These are phyloP conservation scores for Aythya baeri DNA, from an alignment of 2,113 vertebrate genomes.

Conservation along the genomic window DNA sequence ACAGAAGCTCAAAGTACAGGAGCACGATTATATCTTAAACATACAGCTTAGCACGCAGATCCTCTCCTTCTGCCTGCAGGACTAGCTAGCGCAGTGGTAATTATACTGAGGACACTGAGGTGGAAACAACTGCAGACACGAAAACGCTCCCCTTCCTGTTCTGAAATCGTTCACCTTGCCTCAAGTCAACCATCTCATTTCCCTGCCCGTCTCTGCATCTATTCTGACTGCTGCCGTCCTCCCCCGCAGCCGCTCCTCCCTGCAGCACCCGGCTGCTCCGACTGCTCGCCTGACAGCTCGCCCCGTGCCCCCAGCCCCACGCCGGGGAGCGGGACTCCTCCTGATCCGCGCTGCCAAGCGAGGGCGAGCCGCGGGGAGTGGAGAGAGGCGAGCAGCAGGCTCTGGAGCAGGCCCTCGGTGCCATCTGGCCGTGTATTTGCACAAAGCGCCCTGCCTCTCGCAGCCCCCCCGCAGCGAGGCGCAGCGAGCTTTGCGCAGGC, in stretches of 20 bases:
- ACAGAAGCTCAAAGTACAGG: slow-evolving; percentile 24
- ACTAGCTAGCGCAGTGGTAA: slow-evolving; percentile 18
- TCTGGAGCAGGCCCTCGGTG: background rate
- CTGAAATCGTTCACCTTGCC: slow-evolving; percentile 65
- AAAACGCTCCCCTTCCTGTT: slow-evolving; percentile 16
- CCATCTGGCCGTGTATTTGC: background rate
- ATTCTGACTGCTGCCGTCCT: slow-evolving; percentile 9
- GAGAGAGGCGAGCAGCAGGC: too few relatives aligned
- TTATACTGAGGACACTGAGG: slow-evolving; percentile 32
- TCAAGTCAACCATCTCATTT: slow-evolving; percentile 58
- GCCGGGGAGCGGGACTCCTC: too few relatives aligned
- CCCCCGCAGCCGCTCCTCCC: slow-evolving; percentile 39
- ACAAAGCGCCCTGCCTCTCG: background rate
- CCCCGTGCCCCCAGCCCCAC: background rate
- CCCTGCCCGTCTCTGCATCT: slow-evolving; percentile 36
- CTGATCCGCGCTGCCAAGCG: too few relatives aligned
- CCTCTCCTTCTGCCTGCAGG: slow-evolving; percentile 11
- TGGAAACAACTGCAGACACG: slow-evolving; percentile 47
- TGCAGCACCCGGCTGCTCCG: slow-evolving; percentile 42
- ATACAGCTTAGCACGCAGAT: background rate
- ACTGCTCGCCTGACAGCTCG: background rate
- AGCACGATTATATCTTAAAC: slow-evolving; percentile 4
- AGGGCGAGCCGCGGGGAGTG: too few relatives aligned
- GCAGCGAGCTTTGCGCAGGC: background rate
- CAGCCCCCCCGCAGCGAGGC: background rate